These are phyloP conservation scores for Halocaridina rubra DNA, from an alignment of 2,888 invertebrate genomes.

Conservation along the genomic window DNA sequence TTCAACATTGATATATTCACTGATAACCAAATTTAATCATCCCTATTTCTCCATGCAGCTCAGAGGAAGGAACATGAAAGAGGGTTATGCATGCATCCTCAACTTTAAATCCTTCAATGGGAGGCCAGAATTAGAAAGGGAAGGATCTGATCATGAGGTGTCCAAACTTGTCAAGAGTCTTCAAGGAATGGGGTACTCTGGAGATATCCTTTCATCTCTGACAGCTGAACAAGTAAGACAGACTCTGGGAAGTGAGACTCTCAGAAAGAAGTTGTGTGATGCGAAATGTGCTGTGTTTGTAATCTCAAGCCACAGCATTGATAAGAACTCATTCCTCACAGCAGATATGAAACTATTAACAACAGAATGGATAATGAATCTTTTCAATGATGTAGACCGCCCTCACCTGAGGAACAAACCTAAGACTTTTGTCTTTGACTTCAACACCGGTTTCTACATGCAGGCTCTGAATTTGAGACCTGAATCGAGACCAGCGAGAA, in stretches of 20 bases:
- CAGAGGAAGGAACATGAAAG: background rate
- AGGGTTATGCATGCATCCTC: constrained; percentile 7
- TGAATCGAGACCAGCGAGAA: background rate
- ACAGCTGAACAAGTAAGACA: background rate
- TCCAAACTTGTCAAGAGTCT: background rate
- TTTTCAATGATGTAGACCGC: constrained; percentile 13
- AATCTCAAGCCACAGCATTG: background rate
- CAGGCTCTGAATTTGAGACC: background rate
- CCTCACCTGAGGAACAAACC: constrained; percentile 17
- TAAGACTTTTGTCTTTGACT: constrained; percentile 20
- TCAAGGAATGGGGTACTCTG: background rate
- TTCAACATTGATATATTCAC: too few species aligned
- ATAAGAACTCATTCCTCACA: constrained; percentile 10
- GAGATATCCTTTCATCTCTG: background rate
- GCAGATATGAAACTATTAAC: background rate
- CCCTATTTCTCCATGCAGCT: too few species aligned
- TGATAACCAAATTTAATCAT: too few species aligned
- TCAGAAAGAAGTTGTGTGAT: background rate
- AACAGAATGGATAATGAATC: background rate
- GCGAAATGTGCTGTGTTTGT: background rate
- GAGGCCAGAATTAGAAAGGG: background rate
- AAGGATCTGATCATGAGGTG: background rate
- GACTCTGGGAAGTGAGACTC: background rate
- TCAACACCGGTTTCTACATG: background rate
- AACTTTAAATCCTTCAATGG: background rate